phyloP scores from a whole-genome alignment of 2,797 vertebrate genomes.

The Miichthys miiuy region DNA sequence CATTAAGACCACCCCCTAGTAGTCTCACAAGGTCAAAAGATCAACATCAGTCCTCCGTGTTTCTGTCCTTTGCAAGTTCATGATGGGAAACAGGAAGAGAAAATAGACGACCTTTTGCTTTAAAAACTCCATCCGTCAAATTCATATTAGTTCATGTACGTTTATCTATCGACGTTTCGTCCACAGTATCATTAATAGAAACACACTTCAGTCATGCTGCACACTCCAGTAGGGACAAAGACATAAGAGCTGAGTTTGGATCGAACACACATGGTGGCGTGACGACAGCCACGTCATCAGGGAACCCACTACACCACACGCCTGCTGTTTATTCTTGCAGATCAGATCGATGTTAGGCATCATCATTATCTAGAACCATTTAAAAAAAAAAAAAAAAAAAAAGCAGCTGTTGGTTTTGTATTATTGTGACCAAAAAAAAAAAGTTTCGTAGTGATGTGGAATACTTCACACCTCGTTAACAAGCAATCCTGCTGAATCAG shows the following conservation, averaged over 20 bases:
- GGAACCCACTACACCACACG: conserved; percentile 64
- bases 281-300: conserved; percentile 56
- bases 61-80: conserved; percentile 64
- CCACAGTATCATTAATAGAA: conserved; percentile 79
- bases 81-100: conserved; percentile 73
- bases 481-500: conserved; percentile 80
- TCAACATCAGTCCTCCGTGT: conserved; percentile 67
- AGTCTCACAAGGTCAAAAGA: conserved; percentile 75
- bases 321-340: conserved; percentile 51
- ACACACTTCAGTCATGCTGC: conserved; percentile 83
- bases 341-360: conserved; percentile 73
- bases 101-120: conserved; percentile 75
- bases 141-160: conserved; percentile 76
- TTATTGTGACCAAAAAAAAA: conserved; percentile 69
- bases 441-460: conserved; percentile 74
- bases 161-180: conserved; percentile 65
- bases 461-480: conserved; percentile 74
- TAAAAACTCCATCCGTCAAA: conserved; percentile 77
- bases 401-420: conserved; percentile 82
- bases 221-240: conserved; percentile 77
- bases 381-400: conserved; percentile 68
- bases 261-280: conserved; percentile 71
- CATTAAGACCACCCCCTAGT: conserved; percentile 82
- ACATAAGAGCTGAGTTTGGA: conserved; percentile 72
- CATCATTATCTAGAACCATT: conserved; percentile 71